These are phyloP conservation scores for Procambarus clarkii DNA, from an alignment of 1,140 invertebrate species.

Conservation along the genomic window DNA sequence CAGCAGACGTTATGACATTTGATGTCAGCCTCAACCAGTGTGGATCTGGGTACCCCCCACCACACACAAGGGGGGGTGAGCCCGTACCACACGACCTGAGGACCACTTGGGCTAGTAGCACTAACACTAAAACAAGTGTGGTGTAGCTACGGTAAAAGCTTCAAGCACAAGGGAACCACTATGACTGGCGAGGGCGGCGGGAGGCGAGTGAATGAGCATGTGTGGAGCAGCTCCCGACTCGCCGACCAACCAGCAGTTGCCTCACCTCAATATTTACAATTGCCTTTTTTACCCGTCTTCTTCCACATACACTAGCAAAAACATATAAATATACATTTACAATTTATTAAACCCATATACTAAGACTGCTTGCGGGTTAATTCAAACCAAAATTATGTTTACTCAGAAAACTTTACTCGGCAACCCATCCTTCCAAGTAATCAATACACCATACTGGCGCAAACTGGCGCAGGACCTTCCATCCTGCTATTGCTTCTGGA, in stretches of 20 bases:
- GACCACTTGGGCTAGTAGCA: conserved; percentile 41
- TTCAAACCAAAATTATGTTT: not conserved
- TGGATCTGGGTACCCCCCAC: conserved; percentile 63
- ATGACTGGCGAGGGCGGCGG: not conserved
- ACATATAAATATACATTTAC: too few relatives aligned
- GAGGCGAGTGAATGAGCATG: conserved; percentile 40
- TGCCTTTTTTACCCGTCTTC: too few relatives aligned
- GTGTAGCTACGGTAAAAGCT: not conserved
- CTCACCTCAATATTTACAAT: too few relatives aligned
- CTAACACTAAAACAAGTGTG: not conserved
- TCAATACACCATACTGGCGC: not conserved
- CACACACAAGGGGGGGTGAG: conserved; percentile 49
- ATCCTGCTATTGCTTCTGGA: not conserved
- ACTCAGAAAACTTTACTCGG: not conserved
- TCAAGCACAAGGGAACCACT: not conserved
- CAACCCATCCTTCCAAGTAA: not conserved
- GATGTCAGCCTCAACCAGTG: conserved; percentile 47
- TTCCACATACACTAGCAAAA: too few relatives aligned
- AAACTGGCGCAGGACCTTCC: not conserved
- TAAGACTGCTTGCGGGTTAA: too few relatives aligned
- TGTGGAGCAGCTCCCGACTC: not conserved
- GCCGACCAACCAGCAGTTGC: not conserved
- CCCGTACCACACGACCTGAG: conserved; percentile 60
- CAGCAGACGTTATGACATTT: not conserved
- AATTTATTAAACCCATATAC: too few relatives aligned